Evolutionary conservation across 53 echinoderm and acorn worm genomes (phyloP).

Genomic region (Henricia sp.): DNA sequence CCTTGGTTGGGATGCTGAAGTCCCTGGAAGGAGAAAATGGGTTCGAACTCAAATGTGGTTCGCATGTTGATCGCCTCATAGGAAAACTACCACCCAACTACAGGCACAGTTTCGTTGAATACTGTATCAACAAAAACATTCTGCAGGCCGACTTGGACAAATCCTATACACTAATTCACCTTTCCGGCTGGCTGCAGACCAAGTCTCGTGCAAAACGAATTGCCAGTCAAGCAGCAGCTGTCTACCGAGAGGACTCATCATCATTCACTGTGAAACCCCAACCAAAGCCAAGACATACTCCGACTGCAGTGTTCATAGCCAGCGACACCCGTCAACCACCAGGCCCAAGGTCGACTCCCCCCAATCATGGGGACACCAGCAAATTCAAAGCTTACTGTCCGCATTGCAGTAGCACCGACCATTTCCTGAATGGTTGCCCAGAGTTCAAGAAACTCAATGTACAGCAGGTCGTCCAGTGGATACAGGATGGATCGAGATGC

Average conservation of each 20-base stretch:
- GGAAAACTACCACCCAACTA: conserved; percentile 18
- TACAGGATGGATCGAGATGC: conserved; percentile 12
- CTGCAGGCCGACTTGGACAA: conserved; percentile 20
- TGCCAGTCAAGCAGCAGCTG: conserved; percentile 25
- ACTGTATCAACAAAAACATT: conserved; percentile 5
- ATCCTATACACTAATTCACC: conserved; percentile 26
- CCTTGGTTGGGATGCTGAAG: conserved; percentile 33
- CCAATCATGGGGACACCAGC: no score
- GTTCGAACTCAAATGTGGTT: conserved; percentile 43
- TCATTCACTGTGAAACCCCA: conserved; percentile 1
- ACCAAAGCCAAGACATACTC: neutral
- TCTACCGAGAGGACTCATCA: neutral
- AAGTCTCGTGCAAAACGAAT: conserved; percentile 29
- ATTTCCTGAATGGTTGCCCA: conserved; percentile 27
- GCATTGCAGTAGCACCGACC: conserved; percentile 6
- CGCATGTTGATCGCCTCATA: conserved; percentile 26
- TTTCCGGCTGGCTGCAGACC: conserved; percentile 16
- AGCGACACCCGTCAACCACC: neutral
- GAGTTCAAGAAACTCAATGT: conserved; percentile 12
- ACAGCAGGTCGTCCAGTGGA: conserved; percentile 2
- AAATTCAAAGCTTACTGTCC: conserved; percentile 20
- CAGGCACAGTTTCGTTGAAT: conserved; percentile 12
- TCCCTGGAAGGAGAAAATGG: conserved; percentile 31
- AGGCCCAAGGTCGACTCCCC: no score
- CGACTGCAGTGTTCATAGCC: conserved; percentile 1